Conservation (phyloP, 2,888 invertebrate genomes). For the Agrochola lychnidis region DNA sequence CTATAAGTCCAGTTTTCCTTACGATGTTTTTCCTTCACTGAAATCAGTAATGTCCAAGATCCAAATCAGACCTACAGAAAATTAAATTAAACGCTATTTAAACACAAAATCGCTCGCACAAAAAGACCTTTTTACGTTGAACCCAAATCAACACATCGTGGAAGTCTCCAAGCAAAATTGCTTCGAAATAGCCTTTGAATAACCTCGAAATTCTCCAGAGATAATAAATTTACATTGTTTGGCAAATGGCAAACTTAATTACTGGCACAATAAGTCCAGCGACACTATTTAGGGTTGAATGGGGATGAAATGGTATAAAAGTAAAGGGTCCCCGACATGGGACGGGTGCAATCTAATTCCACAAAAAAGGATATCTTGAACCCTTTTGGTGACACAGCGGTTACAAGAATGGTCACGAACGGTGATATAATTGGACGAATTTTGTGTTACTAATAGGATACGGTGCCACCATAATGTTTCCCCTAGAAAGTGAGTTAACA, state of each 20-base stretch:
- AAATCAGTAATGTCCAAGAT: background rate
- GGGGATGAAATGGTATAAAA: conserved; percentile 72
- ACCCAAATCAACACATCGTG: conserved; percentile 58
- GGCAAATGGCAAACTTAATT: conserved; percentile 78
- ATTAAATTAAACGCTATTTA: conserved; percentile 44
- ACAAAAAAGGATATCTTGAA: conserved; percentile 84
- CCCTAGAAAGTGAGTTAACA: background rate
- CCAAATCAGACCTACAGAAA: conserved; percentile 23
- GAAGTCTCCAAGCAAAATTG: conserved; percentile 33
- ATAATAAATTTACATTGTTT: conserved; percentile 68
- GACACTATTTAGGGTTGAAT: conserved; percentile 77
- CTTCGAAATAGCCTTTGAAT: conserved; percentile 33
- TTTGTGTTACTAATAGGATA: background rate
- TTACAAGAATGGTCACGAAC: conserved; percentile 43
- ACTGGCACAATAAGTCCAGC: conserved; percentile 74
- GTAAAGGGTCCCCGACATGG: conserved; percentile 76
- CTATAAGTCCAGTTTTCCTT: background rate
- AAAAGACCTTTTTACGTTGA: conserved; percentile 37
- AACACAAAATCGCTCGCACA: conserved; percentile 37
- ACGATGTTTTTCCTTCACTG: background rate
- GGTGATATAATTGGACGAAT: conserved; percentile 10
- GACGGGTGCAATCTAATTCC: conserved; percentile 87
- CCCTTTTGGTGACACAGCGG: conserved; percentile 75
- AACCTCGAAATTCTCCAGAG: conserved; percentile 39
- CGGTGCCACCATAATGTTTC: no score